Evolutionary conservation across 2,888 invertebrate genomes (phyloP).

Genomic region (Melanostoma scalare): DNA sequence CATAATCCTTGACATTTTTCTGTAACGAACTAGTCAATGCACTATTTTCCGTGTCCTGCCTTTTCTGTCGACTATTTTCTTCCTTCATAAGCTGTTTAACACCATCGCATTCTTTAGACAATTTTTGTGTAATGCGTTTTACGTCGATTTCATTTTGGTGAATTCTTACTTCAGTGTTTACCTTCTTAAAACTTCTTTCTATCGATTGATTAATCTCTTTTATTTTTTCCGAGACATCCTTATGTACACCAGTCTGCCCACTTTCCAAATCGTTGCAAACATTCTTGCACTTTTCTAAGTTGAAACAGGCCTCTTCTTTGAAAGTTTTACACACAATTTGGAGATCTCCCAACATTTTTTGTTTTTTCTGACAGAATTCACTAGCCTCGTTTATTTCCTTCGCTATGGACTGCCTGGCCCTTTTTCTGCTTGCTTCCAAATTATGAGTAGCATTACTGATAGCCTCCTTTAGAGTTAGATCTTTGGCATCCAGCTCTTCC

Average conservation of each 20-base stretch:
- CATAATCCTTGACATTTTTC: constrained; percentile 78
- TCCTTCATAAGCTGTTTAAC: constrained; percentile 68
- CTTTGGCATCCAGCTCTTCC: constrained; percentile 80
- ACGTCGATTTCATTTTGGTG: constrained; percentile 71
- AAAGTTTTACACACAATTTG: constrained; percentile 31
- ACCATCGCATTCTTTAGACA: constrained; percentile 58
- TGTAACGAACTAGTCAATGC: constrained; percentile 79
- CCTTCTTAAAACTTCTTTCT: constrained; percentile 67
- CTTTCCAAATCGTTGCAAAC: constrained; percentile 59
- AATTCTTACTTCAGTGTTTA: constrained; percentile 39
- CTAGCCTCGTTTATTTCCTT: constrained; percentile 29
- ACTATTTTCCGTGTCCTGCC: constrained; percentile 77
- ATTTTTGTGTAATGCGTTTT: constrained; percentile 54
- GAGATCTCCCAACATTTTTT: constrained; percentile 26
- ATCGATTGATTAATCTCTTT: constrained; percentile 18
- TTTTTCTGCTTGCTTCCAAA: constrained; percentile 72
- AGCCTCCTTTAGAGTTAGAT: constrained; percentile 77
- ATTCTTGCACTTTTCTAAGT: constrained; percentile 51
- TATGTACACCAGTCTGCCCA: constrained; percentile 67
- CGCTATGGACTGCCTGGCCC: constrained; percentile 9
- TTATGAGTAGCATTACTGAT: constrained; percentile 76
- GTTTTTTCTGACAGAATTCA: constrained; percentile 36
- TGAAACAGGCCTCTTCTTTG: constrained; percentile 32
- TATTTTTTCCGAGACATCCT: constrained; percentile 15
- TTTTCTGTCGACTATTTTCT: constrained; percentile 73